These are phyloP conservation scores for Cheumatopsyche charites DNA, from an alignment of 1,140 invertebrate species.

Conservation along the genomic window DNA sequence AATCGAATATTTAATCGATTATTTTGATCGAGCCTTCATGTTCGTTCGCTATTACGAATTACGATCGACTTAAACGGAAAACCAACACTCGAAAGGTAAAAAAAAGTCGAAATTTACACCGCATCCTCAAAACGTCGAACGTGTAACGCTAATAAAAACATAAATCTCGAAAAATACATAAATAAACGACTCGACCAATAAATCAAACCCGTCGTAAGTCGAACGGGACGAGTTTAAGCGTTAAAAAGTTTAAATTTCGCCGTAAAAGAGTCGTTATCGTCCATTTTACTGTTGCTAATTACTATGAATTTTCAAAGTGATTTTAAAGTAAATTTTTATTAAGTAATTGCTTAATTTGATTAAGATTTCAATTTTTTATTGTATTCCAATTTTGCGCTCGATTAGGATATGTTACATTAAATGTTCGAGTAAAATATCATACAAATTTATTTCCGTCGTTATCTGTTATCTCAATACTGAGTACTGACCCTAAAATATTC, in stretches of 20 bases:
- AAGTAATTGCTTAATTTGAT: no score
- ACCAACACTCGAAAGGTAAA: no score
- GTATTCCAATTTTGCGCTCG: no score
- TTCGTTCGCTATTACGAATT: background rate
- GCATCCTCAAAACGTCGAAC: constrained; percentile 1
- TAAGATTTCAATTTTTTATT: no score
- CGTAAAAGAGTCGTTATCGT: background rate
- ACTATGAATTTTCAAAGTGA: background rate
- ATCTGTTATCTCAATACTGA: constrained; percentile 27
- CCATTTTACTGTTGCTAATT: constrained; percentile 2
- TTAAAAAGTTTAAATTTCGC: constrained; percentile 15
- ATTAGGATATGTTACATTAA: constrained; percentile 47
- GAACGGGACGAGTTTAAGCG: no score
- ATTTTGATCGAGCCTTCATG: no score
- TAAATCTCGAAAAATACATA: constrained; percentile 3
- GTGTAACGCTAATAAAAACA: constrained; percentile 14
- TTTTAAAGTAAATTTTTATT: no score
- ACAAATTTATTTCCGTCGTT: constrained; percentile 46
- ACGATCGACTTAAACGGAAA: background rate
- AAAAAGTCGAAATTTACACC: constrained; percentile 14
- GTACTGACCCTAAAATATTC: background rate
- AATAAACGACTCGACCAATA: background rate
- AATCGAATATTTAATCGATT: no score
- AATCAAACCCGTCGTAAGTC: background rate
- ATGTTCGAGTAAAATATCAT: constrained; percentile 46